These are phyloP conservation scores for Emydocephalus ijimae DNA, from an alignment of 2,113 vertebrate genomes.

Conservation along the genomic window DNA sequence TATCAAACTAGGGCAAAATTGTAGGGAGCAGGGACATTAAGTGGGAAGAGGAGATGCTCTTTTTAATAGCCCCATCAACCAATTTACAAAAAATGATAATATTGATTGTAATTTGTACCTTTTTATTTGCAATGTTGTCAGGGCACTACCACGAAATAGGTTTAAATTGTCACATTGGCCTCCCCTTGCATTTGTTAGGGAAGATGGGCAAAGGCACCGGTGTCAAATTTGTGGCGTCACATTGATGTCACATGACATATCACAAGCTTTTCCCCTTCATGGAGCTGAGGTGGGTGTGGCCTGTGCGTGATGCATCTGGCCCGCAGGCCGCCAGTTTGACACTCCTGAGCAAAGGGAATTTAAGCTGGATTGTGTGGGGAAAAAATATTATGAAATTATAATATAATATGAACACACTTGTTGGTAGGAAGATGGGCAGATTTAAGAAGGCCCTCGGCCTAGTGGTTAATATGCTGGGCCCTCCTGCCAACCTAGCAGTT, in stretches of 20 bases:
- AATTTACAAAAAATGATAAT: neutral
- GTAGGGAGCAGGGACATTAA: neutral
- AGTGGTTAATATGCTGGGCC: too few relatives aligned
- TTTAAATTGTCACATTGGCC: neutral
- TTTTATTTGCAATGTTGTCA: neutral
- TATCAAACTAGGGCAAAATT: neutral
- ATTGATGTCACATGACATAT: too few relatives aligned
- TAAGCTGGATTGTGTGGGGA: neutral
- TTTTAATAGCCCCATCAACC: neutral
- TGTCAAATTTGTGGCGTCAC: too few relatives aligned
- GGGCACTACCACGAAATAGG: neutral
- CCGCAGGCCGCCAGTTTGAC: too few relatives aligned
- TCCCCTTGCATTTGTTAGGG: neutral
- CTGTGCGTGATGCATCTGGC: too few relatives aligned
- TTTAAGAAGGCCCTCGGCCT: neutral
- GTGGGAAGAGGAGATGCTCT: neutral
- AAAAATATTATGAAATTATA: neutral
- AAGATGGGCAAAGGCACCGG: neutral
- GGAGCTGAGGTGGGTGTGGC: too few relatives aligned
- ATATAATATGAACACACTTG: neutral
- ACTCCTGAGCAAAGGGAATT: neutral
- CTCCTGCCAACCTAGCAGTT: too few relatives aligned
- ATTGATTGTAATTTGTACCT: neutral
- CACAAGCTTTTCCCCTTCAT: too few relatives aligned
- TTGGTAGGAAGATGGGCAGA: neutral